phyloP scores from a whole-genome alignment of 23 tunicate genomes.

The Halocynthia aurantium region DNA sequence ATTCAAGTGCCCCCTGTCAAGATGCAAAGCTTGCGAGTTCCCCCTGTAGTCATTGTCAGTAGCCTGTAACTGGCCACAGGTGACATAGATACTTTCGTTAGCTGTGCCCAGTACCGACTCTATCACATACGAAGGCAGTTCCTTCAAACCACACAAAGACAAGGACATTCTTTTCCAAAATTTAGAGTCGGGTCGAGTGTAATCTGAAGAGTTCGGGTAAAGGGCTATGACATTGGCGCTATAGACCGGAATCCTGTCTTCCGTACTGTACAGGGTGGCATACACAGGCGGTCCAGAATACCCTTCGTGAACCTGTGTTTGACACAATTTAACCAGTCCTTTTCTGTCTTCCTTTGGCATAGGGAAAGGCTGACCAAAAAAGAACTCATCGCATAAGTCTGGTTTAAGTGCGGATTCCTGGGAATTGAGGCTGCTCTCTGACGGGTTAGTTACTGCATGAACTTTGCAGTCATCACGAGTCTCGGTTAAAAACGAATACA shows the following conservation, averaged over 20 bases:
- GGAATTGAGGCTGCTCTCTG: too few relatives aligned
- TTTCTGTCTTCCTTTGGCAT: constrained; percentile 6
- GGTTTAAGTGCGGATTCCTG: too few relatives aligned
- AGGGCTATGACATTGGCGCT: constrained; percentile 54
- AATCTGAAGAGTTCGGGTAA: constrained; percentile 6
- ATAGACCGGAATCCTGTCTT: constrained; percentile 62
- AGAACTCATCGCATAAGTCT: constrained; percentile 48
- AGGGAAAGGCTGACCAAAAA: constrained; percentile 70
- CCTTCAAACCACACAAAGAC: constrained; percentile 31
- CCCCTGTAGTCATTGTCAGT: constrained; percentile 53
- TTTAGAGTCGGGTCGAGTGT: constrained; percentile 39
- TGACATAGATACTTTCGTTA: constrained; percentile 1
- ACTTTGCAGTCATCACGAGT: too few relatives aligned
- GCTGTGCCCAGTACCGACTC: constrained; percentile 40
- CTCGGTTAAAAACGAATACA: too few relatives aligned
- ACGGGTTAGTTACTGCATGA: too few relatives aligned
- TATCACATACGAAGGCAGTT: constrained; percentile 22
- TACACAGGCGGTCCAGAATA: constrained; percentile 19
- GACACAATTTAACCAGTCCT: constrained; percentile 63
- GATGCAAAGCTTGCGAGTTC: constrained; percentile 30
- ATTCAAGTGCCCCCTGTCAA: constrained; percentile 84
- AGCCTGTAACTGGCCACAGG: constrained; percentile 68
- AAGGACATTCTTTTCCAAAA: constrained; percentile 65
- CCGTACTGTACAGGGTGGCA: constrained; percentile 59
- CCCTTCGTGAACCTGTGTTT: constrained; percentile 26